Conservation (phyloP, 2,888 invertebrate genomes). For the Geotrupes spiniger region DNA sequence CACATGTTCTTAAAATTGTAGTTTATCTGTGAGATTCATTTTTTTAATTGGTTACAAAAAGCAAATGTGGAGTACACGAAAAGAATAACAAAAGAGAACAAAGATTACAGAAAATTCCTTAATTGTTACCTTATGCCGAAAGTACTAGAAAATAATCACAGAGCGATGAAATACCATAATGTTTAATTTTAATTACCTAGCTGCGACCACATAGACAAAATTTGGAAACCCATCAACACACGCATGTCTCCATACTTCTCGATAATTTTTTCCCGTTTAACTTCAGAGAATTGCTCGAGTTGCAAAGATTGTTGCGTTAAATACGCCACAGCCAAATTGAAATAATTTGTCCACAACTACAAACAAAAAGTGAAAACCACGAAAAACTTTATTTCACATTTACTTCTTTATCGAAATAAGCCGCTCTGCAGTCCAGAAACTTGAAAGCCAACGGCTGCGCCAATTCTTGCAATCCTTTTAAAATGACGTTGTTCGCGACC, state of each 20-base stretch:
- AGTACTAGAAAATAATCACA: no score
- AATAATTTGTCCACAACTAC: slow-evolving; percentile 67
- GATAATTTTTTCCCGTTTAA: slow-evolving; percentile 72
- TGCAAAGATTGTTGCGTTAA: slow-evolving; percentile 78
- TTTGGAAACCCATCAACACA: slow-evolving; percentile 87
- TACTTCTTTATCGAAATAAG: slow-evolving; percentile 76
- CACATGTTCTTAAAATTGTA: no score
- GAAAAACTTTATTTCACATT: slow-evolving; percentile 9
- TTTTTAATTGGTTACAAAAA: no score
- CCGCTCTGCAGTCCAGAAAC: slow-evolving; percentile 69
- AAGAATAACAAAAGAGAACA: slow-evolving; percentile 4
- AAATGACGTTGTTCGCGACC: slow-evolving; percentile 80
- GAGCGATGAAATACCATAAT: no score
- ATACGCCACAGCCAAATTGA: slow-evolving; percentile 76
- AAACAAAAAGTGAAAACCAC: slow-evolving; percentile 21
- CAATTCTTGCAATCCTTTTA: slow-evolving; percentile 82
- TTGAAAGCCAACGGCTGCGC: slow-evolving; percentile 83
- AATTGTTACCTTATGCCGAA: background rate
- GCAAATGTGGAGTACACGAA: no score
- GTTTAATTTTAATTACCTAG: slow-evolving; percentile 56
- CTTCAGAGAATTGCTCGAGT: slow-evolving; percentile 77
- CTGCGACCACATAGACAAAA: slow-evolving; percentile 88
- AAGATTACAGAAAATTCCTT: background rate
- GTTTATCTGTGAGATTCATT: no score
- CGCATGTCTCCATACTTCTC: slow-evolving; percentile 87